Percentiles rank a stretch among this genome's conserved stretches.
Conservation (phyloP, 2,888 invertebrate genomes). For the Athrips mouffetella region DNA sequence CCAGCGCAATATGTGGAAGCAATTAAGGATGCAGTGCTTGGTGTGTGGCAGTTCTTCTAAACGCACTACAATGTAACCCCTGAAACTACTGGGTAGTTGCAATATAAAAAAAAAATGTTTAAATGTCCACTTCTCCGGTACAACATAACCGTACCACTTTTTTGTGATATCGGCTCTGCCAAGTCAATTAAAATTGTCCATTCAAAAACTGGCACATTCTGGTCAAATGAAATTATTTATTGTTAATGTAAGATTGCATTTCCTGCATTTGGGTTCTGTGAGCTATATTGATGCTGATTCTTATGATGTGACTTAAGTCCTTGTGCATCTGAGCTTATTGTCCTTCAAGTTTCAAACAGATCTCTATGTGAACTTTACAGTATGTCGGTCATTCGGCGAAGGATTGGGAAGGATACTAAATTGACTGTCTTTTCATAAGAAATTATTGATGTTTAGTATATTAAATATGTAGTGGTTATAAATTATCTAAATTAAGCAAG, state of each 20-base stretch:
- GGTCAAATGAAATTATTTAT: constrained; percentile 72
- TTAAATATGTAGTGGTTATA: constrained; percentile 28
- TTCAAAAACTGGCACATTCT: constrained; percentile 66
- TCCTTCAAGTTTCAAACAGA: constrained; percentile 58
- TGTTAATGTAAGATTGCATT: constrained; percentile 68
- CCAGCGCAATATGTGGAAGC: constrained; percentile 94
- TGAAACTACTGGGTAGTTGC: constrained; percentile 65
- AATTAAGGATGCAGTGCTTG: constrained; percentile 93
- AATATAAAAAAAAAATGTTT: constrained; percentile 53
- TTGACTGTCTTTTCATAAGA: constrained; percentile 30
- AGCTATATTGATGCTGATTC: constrained; percentile 47
- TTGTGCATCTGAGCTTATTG: constrained; percentile 53
- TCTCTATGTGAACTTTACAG: constrained; percentile 73
- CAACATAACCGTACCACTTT: constrained; percentile 56
- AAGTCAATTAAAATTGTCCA: constrained; percentile 76
- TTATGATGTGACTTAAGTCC: constrained; percentile 26
- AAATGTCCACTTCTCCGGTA: constrained; percentile 52
- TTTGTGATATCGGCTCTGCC: constrained; percentile 72
- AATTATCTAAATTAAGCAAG: constrained; percentile 31
- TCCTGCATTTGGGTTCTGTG: constrained; percentile 57
- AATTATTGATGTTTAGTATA: constrained; percentile 31
- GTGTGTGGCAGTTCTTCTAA: constrained; percentile 90
- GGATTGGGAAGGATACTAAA: constrained; percentile 48
- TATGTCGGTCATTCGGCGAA: constrained; percentile 49
- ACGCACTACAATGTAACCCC: constrained; percentile 25